Evolutionary conservation across 2,797 vertebrate genomes (phyloP), one percentile per base, ranked within the genome.

Genomic region (Epinephelus coioides): DNA sequence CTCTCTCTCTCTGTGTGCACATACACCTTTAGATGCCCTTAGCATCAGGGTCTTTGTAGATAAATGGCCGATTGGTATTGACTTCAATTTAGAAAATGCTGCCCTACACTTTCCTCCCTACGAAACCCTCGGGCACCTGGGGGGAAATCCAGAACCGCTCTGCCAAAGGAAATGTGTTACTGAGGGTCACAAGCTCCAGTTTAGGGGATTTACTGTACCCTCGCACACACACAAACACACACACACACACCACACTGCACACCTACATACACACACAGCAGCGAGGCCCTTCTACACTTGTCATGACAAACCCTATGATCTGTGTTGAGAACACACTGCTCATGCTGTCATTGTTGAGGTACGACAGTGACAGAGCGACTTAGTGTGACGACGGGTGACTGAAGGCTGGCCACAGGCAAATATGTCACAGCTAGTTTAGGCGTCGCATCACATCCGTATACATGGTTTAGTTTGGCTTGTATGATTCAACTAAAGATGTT

Each of bases 21-120:
- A 69, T 84, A 81, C 19, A 9, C 78, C 80, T 88, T 87, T 89
- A 89, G 85, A 89, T 88, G 88, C 78, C 88, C 83, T 87, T 75
- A 92, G 89, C 88, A 73, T 86, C 84, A 76, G 86, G 87, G 88
- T 81, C 81, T 86, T 91, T 93, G 91, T 89, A 94, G 87, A 95
- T 94, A 94, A 94, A 95, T 88, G 91, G 90, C 83, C 79, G 56
- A 88, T 89, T 91, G 83, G 84, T 95, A 95, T 92, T 95, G 94
- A 94, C 94, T 95, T 94, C 91, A 94, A 89, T 94, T 94, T 94
- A 92, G 89, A 94, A 94, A 95, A 94, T 92, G 89, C 92, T 94
- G 90, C 92, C 84, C 81, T 90, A 91, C 89, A 91, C 94, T 94
- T 93, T 95, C 92, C 88, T 89, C 83, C 86, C 79, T 69, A 88